Conservation (phyloP, 2,888 invertebrate species). For the Melieria picta region DNA sequence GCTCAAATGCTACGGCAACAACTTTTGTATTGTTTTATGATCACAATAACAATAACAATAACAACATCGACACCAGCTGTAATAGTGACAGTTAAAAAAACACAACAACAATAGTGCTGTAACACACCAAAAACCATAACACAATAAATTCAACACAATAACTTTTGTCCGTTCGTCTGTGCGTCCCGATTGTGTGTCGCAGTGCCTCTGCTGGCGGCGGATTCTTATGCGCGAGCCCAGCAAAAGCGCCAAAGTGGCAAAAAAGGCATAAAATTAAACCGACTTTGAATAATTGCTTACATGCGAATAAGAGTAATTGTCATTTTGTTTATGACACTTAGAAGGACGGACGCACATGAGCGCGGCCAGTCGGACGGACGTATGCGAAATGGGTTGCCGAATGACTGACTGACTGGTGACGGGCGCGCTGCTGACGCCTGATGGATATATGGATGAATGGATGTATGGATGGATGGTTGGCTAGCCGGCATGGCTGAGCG, state of each 20-base stretch:
- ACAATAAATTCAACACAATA: not conserved
- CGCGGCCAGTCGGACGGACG: not conserved
- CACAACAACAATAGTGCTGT: not conserved
- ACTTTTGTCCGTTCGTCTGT: no score
- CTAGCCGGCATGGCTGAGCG: no score
- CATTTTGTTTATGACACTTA: slow-evolving; percentile 30
- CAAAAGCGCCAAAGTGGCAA: not conserved
- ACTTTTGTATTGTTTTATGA: slow-evolving; percentile 27
- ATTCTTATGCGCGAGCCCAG: not conserved
- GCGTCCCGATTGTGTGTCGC: no score
- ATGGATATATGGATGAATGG: no score
- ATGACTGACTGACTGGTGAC: no score
- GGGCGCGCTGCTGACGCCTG: no score
- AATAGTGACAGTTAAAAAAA: no score
- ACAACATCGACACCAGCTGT: not conserved
- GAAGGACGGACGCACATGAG: slow-evolving; percentile 1
- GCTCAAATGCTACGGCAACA: slow-evolving; percentile 9
- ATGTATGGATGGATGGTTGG: no score
- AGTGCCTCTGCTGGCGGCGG: not conserved
- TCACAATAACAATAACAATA: slow-evolving; percentile 6
- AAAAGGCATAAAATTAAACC: slow-evolving; percentile 26
- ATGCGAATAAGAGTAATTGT: slow-evolving; percentile 32
- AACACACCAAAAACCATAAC: slow-evolving; percentile 2
- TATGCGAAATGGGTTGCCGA: no score
- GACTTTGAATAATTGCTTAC: slow-evolving; percentile 27